These are phyloP conservation scores for Brachypteracias leptosomus DNA, from an alignment of 2,113 vertebrate genomes.

Conservation along the genomic window DNA sequence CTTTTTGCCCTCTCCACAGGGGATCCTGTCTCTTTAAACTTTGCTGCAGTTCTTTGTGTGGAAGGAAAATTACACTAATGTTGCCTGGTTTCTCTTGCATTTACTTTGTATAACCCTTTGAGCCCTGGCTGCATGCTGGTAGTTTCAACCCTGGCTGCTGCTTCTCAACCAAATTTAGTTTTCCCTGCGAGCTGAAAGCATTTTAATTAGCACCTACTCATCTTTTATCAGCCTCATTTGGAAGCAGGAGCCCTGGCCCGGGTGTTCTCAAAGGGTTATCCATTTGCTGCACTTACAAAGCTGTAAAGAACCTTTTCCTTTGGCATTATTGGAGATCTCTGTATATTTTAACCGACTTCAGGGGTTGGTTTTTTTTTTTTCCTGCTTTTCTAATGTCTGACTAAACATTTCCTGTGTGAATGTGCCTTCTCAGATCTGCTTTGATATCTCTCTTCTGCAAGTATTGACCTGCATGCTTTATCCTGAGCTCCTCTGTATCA, in stretches of 20 bases:
- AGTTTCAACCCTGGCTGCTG: slow-evolving; percentile 59
- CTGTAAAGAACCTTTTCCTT: slow-evolving; percentile 75
- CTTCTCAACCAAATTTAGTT: slow-evolving; percentile 36
- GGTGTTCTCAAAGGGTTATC: slow-evolving; percentile 80
- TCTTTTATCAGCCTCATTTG: background rate
- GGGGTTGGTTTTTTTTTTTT: slow-evolving; percentile 1
- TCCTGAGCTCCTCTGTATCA: slow-evolving; percentile 87
- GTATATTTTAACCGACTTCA: slow-evolving; percentile 73
- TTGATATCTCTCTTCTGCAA: slow-evolving; percentile 78
- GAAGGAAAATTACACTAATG: slow-evolving; percentile 57
- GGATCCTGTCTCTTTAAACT: slow-evolving; percentile 90
- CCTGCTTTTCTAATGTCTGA: slow-evolving; percentile 77
- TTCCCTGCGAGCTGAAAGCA: background rate
- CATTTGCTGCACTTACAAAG: slow-evolving; percentile 57
- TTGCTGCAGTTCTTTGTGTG: slow-evolving; percentile 68
- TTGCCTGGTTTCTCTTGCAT: slow-evolving; percentile 71
- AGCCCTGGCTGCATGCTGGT: slow-evolving; percentile 76
- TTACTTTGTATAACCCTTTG: slow-evolving; percentile 80
- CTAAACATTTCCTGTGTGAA: slow-evolving; percentile 89
- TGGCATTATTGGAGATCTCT: slow-evolving; percentile 81
- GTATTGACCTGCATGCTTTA: slow-evolving; percentile 80
- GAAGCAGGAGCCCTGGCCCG: slow-evolving; percentile 35
- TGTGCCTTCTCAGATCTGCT: slow-evolving; percentile 93
- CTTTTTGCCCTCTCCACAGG: slow-evolving; percentile 70
- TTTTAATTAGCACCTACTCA: background rate